Base-by-base conservation (phyloP, 2,113 vertebrate genomes). In the Ceyx cyanopectus region DNA sequence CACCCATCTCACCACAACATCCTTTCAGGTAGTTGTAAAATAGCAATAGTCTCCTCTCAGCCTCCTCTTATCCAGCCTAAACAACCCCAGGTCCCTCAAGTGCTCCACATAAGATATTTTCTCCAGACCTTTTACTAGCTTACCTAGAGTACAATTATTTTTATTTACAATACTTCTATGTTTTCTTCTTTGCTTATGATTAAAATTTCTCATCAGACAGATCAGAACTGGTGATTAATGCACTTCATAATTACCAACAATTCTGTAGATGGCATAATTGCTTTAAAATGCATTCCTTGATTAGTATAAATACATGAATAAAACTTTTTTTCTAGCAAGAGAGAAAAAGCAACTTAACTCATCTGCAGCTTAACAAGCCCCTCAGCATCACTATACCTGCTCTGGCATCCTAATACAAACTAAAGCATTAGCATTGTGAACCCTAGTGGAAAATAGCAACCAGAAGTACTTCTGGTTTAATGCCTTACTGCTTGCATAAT, bases 151-250 rank as follows among this genome's bases (percentile, higher is more conserved):
- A 65, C 2, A 90, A 63, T 45, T 91, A 87, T 32, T 85, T 82
- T 88, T 90, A 75, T 85, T 93, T 87, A 92, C 51, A 93, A 82
- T 63, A 77, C 41, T 73, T 48, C 41, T 57, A 10, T 50, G 37
- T 73, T 79, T 85, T 88, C 50, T 78, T 76, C 88, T 67, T 84
- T n/a, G 34, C 41, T 77, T 77, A 61, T 63, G 87, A 93, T 63
- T 60, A 94, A 89, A 93, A 74, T 81, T 88, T 81, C 69, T 92
- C 77, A 93, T 94, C 91, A 93, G 90, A 75, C 23, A 81, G 60
- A 77, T 67, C 14, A 87, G 68, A 83, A 74, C 61, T 46, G 84
- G 60, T 93, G 87, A 96, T 91, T 92, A 91, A 90, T 72, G 67
- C 56, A 93, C 43, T 94, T 90, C 51, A 67, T 86, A 93, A 94